phyloP scores from a whole-genome alignment of 2,888 invertebrate genomes.

The Watsonalla cultraria region DNA sequence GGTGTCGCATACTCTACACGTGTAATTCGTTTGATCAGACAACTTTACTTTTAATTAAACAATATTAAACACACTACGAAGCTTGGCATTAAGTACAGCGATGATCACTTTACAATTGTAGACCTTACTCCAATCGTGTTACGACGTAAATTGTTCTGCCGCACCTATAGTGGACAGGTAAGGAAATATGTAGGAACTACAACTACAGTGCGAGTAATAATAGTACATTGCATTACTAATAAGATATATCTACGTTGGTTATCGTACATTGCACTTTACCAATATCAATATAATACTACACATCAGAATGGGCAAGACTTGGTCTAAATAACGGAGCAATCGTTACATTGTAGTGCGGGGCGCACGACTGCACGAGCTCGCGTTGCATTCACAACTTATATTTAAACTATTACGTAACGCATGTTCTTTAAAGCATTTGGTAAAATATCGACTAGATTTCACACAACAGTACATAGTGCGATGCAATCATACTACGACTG shows the following conservation, averaged over 20 bases:
- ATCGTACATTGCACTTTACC: not conserved
- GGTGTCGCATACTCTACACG: no score
- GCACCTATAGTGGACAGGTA: not conserved
- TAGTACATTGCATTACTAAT: no score
- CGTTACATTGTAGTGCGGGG: no score
- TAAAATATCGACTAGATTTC: constrained; percentile 7
- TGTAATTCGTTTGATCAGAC: no score
- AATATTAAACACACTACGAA: no score
- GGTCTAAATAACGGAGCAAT: not conserved
- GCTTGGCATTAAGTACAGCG: not conserved
- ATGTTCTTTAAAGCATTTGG: not conserved
- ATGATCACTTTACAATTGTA: not conserved
- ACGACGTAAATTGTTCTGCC: not conserved
- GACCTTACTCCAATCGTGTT: not conserved
- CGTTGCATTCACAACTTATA: not conserved
- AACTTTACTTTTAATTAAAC: no score
- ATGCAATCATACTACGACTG: no score
- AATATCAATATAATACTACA: not conserved
- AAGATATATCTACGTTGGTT: no score
- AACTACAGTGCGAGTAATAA: not conserved
- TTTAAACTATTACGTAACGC: no score
- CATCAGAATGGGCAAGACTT: not conserved
- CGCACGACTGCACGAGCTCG: not conserved
- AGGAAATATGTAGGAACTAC: not conserved
- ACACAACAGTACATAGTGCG: not conserved